Evolutionary conservation across 2,888 invertebrate genomes (phyloP), one percentile per base, ranked within the genome.

Genomic region (Masnerella sp.): DNA sequence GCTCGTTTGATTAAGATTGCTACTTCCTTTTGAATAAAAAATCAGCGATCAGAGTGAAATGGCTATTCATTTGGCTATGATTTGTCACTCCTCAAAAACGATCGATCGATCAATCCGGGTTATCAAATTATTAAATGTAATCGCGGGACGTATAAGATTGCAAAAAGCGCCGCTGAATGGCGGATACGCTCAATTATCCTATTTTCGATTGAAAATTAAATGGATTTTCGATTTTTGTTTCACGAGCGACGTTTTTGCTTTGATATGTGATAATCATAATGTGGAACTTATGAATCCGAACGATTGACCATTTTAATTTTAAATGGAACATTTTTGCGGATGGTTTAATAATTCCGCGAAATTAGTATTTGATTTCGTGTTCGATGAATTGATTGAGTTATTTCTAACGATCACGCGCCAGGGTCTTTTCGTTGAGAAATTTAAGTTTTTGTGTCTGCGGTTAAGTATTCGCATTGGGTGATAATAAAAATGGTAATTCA

Each of bases 21-120:
- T 45, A 62, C 34, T 71, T 71, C 71, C 64, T 71, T 30, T 52
- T 45, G n/a, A 64, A 71, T 58, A 52, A 64, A 58, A 56, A 62
- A 56, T 70, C 12, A 20, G 12, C 8, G 18, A 36, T 62, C 36
- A 49, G 45, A 40, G 22, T 20, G 47, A 65, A 22, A 51, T 28
- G 20, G 45, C 30, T 2, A 47, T 56, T 45, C 14, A 14, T 20
- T n/a, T n/a, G n/a, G n/a, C n/a, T n/a, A n/a, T n/a, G n/a, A n/a
- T n/a, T n/a, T n/a, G n/a, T n/a, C n/a, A n/a, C n/a, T n/a, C n/a
- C n/a, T n/a, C n/a, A n/a, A n/a, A n/a, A n/a, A 30, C n/a, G 28
- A 36, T 43, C 20, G 22, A 22, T n/a, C 7, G 15, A 38, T 49
- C 15, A 45, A 36, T 20, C 36, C 14, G 5, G 8, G 34, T 45